Conservation (phyloP, 2,797 vertebrate genomes). For the Cirrhinus mrigala region DNA sequence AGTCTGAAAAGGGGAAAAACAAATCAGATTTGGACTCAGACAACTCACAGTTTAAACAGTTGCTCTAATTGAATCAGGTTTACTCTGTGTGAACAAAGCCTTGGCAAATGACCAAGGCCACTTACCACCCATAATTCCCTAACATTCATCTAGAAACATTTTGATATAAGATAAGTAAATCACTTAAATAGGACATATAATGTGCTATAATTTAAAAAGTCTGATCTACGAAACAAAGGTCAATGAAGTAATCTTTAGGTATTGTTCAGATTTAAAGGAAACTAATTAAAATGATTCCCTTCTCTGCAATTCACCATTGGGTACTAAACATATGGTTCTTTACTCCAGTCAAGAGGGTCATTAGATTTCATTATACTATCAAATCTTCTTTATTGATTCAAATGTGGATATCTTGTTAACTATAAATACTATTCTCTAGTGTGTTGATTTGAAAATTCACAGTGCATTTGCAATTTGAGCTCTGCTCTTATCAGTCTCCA, state of each 20-base stretch:
- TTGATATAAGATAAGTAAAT: background rate
- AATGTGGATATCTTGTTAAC: constrained; percentile 61
- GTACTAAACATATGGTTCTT: constrained; percentile 59
- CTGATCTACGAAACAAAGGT: constrained; percentile 16
- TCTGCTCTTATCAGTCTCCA: constrained; percentile 3
- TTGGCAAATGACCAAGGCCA: background rate
- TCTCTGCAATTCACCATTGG: constrained; percentile 44
- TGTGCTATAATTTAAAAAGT: constrained; percentile 1
- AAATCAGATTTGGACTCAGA: background rate
- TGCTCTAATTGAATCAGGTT: background rate
- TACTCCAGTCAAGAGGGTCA: constrained; percentile 62
- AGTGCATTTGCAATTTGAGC: constrained; percentile 45
- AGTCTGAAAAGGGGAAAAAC: background rate
- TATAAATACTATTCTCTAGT: constrained; percentile 38
- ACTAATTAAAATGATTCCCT: constrained; percentile 56
- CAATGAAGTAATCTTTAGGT: constrained; percentile 23
- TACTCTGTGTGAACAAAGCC: background rate
- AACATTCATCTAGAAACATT: background rate
- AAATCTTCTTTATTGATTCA: constrained; percentile 62
- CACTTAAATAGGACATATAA: background rate
- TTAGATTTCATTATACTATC: constrained; percentile 65
- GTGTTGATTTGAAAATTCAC: constrained; percentile 43
- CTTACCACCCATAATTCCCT: background rate
- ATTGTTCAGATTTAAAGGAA: constrained; percentile 51
- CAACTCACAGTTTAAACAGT: background rate